A percentile compares a stretch with the other conserved stretches of the same genome.
Evolutionary conservation across 1,140 invertebrate genomes (phyloP).

Genomic region (Spodoptera litura): DNA sequence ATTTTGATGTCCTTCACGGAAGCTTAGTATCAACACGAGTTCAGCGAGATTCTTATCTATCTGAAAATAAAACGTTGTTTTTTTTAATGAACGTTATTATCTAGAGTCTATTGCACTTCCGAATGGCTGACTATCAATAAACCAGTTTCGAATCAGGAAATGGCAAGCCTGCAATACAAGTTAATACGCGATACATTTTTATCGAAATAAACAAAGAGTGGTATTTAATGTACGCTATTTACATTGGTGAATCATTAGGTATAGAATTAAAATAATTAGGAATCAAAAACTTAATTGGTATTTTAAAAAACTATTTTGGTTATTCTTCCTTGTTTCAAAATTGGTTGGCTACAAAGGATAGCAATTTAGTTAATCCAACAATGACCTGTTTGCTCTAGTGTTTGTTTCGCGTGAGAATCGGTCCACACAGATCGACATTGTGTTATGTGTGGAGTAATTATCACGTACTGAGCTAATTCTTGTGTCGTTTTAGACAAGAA

Average conservation of each 20-base stretch:
- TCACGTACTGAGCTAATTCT: neutral
- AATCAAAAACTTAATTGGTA: too few species aligned
- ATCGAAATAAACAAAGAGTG: conserved; percentile 15
- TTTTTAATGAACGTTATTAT: neutral
- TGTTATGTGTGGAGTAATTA: neutral
- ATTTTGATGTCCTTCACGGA: too few species aligned
- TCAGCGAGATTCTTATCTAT: neutral
- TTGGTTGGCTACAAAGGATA: neutral
- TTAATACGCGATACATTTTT: conserved; percentile 11
- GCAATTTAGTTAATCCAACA: neutral
- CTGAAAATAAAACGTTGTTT: conserved; percentile 3
- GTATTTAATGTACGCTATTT: too few species aligned
- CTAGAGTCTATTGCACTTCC: conserved; percentile 37
- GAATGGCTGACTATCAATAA: conserved; percentile 4
- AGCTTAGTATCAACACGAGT: neutral
- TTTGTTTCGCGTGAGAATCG: neutral
- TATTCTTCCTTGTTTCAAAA: neutral
- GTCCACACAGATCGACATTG: neutral
- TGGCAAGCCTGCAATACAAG: conserved; percentile 3
- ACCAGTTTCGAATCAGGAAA: conserved; percentile 29
- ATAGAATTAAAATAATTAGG: too few species aligned
- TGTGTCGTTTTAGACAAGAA: neutral
- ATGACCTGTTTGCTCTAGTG: neutral
- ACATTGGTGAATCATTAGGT: too few species aligned
- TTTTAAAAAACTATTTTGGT: neutral